These are phyloP conservation scores for Leptestheria dahalacensis DNA, from an alignment of 1,140 invertebrate genomes.

Conservation along the genomic window DNA sequence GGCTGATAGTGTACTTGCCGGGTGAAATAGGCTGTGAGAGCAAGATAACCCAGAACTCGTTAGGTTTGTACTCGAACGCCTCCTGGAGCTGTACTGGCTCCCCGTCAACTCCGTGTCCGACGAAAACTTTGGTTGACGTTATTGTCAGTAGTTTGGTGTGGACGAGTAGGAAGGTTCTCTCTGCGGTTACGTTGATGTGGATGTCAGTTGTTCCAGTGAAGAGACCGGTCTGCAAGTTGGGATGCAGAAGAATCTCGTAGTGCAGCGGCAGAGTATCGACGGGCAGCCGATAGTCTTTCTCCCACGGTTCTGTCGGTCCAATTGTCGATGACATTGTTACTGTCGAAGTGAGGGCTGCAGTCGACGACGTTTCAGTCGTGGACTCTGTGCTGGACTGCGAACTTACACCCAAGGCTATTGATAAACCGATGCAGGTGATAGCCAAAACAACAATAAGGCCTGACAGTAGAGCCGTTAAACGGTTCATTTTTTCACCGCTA, in stretches of 20 bases:
- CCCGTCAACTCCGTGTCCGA: conserved; percentile 23
- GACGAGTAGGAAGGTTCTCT: conserved; percentile 45
- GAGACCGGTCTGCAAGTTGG: conserved; percentile 47
- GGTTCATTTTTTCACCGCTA: not conserved
- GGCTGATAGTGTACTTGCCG: conserved; percentile 42
- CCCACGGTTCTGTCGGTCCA: conserved; percentile 26
- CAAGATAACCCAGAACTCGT: conserved; percentile 50
- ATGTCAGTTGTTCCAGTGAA: conserved; percentile 59
- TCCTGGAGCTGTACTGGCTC: conserved; percentile 24
- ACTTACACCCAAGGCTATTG: not conserved
- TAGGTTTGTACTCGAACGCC: conserved; percentile 34
- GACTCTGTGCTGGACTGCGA: not conserved
- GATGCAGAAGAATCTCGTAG: conserved; percentile 58
- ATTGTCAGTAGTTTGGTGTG: conserved; percentile 50
- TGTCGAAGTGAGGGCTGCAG: not conserved
- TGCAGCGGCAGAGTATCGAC: conserved; percentile 27
- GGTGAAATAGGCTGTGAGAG: conserved; percentile 33
- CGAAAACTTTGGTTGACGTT: conserved; percentile 26
- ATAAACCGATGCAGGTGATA: conserved; percentile 4
- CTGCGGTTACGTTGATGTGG: conserved; percentile 38
- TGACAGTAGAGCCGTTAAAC: not conserved
- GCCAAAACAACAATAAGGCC: not conserved
- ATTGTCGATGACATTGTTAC: conserved; percentile 1
- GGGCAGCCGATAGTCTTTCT: conserved; percentile 28
- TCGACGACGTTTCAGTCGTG: not conserved